Evolutionary conservation across 1,140 invertebrate genomes (phyloP).

Genomic region (Pachypeltis micranthus): DNA sequence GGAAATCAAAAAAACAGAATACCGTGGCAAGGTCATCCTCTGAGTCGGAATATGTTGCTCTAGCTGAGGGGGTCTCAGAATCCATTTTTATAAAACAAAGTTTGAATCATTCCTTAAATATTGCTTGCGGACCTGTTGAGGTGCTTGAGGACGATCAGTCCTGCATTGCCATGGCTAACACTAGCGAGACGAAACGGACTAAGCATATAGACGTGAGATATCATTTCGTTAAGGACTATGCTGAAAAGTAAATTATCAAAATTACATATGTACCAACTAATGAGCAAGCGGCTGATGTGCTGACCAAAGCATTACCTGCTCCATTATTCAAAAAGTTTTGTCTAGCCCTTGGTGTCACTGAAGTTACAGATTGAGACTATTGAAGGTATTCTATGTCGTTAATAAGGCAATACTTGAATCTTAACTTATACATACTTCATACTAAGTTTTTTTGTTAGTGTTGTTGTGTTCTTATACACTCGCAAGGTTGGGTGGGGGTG

Average conservation of each 20-base stretch:
- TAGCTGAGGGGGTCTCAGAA: background rate
- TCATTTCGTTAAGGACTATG: background rate
- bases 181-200: background rate
- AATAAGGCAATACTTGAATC: no score
- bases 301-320: background rate
- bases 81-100: background rate
- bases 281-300: background rate
- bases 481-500: no score
- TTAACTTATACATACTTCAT: no score
- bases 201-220: background rate
- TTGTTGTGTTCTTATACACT: no score
- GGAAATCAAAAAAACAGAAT: slow-evolving; percentile 4
- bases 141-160: background rate
- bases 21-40: background rate
- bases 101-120: background rate
- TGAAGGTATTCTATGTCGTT: no score
- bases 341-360: background rate
- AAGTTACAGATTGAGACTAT: no score
- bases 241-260: background rate
- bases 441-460: no score
- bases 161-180: background rate
- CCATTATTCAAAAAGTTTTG: background rate
- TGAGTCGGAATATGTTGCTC: slow-evolving; percentile 7
- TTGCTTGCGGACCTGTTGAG: background rate
- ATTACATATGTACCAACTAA: background rate